These are phyloP conservation scores for Pelochelys cantorii DNA, from an alignment of 2,797 vertebrate genomes.

Conservation along the genomic window DNA sequence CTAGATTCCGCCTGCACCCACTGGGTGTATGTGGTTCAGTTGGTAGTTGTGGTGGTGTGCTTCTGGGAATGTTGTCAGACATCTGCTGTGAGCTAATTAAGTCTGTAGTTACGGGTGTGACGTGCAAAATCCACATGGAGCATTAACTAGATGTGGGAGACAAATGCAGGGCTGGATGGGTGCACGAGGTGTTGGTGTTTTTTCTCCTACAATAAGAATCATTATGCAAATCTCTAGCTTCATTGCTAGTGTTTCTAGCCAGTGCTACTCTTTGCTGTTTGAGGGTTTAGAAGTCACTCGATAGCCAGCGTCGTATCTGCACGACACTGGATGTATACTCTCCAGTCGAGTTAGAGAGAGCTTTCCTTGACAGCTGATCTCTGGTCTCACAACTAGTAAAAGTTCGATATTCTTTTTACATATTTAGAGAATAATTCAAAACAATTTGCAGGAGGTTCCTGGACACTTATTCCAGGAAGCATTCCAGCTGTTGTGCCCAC, in stretches of 20 bases:
- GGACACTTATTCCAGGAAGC: slow-evolving; percentile 47
- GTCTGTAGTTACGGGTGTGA: background rate
- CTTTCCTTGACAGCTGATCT: slow-evolving; percentile 40
- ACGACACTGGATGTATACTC: fast-evolving
- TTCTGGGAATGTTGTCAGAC: background rate
- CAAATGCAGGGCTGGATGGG: background rate
- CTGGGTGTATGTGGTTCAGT: background rate
- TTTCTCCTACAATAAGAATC: background rate
- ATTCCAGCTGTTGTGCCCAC: slow-evolving; percentile 7
- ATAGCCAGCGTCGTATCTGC: background rate
- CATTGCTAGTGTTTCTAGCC: background rate
- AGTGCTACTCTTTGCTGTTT: background rate
- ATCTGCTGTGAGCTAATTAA: background rate
- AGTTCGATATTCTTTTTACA: slow-evolving; percentile 21
- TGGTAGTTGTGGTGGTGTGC: background rate
- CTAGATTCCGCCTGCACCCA: background rate
- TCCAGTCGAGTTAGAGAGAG: background rate
- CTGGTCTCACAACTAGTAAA: slow-evolving; percentile 16
- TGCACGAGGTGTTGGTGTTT: fast-evolving
- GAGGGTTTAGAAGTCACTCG: background rate
- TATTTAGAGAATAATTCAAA: slow-evolving; percentile 62
- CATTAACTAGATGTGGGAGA: background rate
- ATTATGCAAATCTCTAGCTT: background rate
- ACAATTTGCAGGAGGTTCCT: slow-evolving; percentile 71
- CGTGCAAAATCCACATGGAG: background rate